phyloP scores from a whole-genome alignment of 2,888 invertebrate species.

The Panopea generosa region DNA sequence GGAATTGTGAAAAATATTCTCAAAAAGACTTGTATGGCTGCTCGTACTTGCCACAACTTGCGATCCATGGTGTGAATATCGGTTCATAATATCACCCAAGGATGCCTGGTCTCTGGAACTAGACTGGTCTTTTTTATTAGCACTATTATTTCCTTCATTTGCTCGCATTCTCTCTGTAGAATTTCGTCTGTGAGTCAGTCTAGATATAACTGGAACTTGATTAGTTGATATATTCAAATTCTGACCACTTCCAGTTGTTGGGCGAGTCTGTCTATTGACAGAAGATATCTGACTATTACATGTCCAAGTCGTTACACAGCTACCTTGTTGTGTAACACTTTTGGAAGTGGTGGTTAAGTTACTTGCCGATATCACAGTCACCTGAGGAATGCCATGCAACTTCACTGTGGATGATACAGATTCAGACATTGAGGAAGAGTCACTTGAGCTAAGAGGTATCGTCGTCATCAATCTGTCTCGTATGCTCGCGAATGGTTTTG shows the following conservation, averaged over 20 bases:
- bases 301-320: no score
- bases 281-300: no score
- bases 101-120: neutral
- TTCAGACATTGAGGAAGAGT: neutral
- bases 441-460: conserved; percentile 25
- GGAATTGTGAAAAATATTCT: conserved; percentile 6
- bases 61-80: neutral
- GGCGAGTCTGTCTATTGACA: no score
- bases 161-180: no score
- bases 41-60: conserved; percentile 34
- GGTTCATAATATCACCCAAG: conserved; percentile 11
- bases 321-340: no score
- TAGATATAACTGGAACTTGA: conserved; percentile 10
- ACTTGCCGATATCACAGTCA: conserved; percentile 38
- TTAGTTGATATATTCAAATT: no score
- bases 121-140: neutral
- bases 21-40: conserved; percentile 43
- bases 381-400: conserved; percentile 37
- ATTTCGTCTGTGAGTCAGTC: neutral
- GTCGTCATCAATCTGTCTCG: conserved; percentile 45
- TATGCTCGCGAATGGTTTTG: conserved; percentile 44
- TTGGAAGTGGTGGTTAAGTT: no score
- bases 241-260: no score
- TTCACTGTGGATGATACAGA: neutral
- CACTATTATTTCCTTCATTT: no score